Evolutionary conservation across 2,113 vertebrate species (phyloP).

Genomic region (Deroptyus accipitrinus): DNA sequence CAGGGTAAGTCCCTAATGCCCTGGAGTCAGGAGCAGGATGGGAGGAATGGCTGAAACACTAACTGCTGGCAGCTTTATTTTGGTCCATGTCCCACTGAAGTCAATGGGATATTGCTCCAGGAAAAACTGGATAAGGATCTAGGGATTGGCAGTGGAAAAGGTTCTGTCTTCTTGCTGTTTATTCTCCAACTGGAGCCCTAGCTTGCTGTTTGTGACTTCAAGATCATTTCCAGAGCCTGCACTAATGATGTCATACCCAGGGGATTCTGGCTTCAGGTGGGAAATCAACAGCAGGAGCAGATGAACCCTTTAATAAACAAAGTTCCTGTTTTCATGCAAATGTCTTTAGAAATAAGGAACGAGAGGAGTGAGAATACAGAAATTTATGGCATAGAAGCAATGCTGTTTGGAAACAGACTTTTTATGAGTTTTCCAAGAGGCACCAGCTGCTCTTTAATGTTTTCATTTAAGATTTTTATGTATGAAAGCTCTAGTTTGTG

Average conservation of each 20-base stretch:
- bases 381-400: constrained; percentile 55
- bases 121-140: constrained; percentile 51
- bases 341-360: constrained; percentile 31
- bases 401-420: constrained; percentile 67
- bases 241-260: background rate
- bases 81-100: background rate
- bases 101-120: constrained; percentile 16
- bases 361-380: constrained; percentile 21
- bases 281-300: constrained; percentile 53
- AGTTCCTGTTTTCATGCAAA: constrained; percentile 65
- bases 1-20: background rate
- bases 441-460: constrained; percentile 71
- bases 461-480: constrained; percentile 69
- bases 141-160: constrained; percentile 13
- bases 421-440: constrained; percentile 71
- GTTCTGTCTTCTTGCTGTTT: constrained; percentile 33
- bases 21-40: background rate
- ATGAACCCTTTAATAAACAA: constrained; percentile 55
- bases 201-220: constrained; percentile 28
- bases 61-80: constrained; percentile 1
- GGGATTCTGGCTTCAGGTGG: constrained; percentile 39
- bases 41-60: background rate
- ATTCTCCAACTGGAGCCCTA: background rate
- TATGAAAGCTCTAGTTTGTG: constrained; percentile 57
- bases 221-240: constrained; percentile 51